Evolutionary conservation across 2,888 invertebrate genomes (phyloP), one percentile per base, ranked within the genome.

Genomic region (Synergus japonicus): DNA sequence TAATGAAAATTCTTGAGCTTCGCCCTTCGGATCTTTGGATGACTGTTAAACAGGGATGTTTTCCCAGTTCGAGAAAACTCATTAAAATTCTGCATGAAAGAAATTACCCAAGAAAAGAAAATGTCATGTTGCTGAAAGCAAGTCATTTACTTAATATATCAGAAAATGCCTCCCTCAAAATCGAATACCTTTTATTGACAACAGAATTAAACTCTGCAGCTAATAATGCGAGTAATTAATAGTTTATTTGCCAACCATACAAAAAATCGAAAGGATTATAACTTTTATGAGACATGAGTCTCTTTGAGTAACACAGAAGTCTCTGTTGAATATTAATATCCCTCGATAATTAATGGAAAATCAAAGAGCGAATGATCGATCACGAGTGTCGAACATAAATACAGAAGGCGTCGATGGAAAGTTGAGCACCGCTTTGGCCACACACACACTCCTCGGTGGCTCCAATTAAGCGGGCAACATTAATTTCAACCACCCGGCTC

Each of bases 381-480:
- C 37, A 54, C 54, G n/a, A 73, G 54, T 10, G 54, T 29, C 49
- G 13, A 73, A 54, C 22, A 54, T 73, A 73, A 54, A 73, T 73
- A 73, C 73, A 73, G 54, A 73, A 73, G 73, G 73, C 54, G 73
- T 73, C 54, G 73, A 54, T 54, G 54, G 73, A 37, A 63, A 76
- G 87, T 88, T 91, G 91, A 91, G 91, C 88, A 89, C 90, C 91
- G 77, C 88, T 90, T 88, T 83, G 90, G 89, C 90, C 91, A 91
- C 91, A 91, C 88, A 89, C 89, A 88, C 89, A 89, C 86, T 88
- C 82, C 89, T 90, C 89, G 88, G 90, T 91, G 91, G 90, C 91
- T 91, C 91, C 91, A 91, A 92, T 92, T 91, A 92, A 92, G 90
- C 91, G 89, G 88, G 88, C 89, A 91, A 91, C 91, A 91, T 91